Percentiles rank a stretch among this genome's conserved stretches.
These are phyloP conservation scores for Drosophila eugracilis DNA, from an alignment of 1,140 invertebrate genomes.

Conservation along the genomic window DNA sequence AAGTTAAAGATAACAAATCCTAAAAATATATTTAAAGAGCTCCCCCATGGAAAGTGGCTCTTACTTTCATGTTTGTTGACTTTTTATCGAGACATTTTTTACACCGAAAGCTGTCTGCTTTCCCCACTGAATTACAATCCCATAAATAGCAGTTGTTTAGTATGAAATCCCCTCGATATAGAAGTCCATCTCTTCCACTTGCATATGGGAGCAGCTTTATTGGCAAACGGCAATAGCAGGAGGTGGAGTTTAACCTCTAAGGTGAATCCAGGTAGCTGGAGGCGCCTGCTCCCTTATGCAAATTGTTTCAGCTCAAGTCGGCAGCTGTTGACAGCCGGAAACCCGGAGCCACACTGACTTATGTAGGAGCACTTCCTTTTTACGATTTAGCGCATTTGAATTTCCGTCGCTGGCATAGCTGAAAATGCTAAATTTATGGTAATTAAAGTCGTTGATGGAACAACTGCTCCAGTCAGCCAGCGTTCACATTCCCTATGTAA, in stretches of 20 bases:
- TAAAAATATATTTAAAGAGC: not conserved
- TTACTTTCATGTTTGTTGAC: constrained; percentile 27
- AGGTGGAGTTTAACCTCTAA: not conserved
- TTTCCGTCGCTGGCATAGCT: constrained; percentile 20
- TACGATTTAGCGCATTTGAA: constrained; percentile 30
- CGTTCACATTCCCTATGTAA: not conserved
- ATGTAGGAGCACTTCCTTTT: constrained; percentile 57
- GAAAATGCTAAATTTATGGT: constrained; percentile 47
- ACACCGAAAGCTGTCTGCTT: not conserved
- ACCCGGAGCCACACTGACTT: constrained; percentile 39
- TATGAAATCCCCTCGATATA: constrained; percentile 22
- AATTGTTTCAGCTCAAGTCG: constrained; percentile 41
- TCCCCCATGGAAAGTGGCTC: not conserved
- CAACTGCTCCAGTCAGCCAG: not conserved
- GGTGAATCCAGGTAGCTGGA: constrained; percentile 18
- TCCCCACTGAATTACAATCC: constrained; percentile 31
- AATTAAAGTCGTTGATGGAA: constrained; percentile 34
- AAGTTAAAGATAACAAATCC: not conserved
- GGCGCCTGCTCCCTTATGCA: constrained; percentile 39
- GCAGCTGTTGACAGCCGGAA: constrained; percentile 34
- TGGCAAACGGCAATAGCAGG: not conserved
- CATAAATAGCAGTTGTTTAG: constrained; percentile 52
- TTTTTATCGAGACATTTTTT: constrained; percentile 41
- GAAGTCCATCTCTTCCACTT: constrained; percentile 21
- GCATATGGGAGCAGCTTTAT: constrained; percentile 33